These are phyloP conservation scores for Stratiolaelaps scimitus DNA, from an alignment of 1,140 invertebrate genomes.

Conservation along the genomic window DNA sequence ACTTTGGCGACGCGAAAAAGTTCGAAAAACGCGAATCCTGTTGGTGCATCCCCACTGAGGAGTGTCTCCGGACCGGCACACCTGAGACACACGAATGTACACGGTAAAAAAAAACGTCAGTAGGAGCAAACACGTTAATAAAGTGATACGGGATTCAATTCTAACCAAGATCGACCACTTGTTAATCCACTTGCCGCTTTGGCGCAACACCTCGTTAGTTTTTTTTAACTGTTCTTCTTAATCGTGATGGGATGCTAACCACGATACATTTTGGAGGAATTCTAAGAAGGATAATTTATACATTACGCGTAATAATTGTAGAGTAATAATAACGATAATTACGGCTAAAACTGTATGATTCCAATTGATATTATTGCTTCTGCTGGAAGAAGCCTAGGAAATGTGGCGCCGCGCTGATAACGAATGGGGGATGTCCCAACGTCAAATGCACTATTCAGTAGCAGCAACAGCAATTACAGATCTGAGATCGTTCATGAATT, in stretches of 20 bases:
- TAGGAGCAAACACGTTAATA: background rate
- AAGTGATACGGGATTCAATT: background rate
- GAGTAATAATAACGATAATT: no score
- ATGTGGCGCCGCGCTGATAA: no score
- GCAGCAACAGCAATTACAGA: background rate
- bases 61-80: constrained; percentile 21
- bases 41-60: constrained; percentile 28
- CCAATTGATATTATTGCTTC: no score
- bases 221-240: no score
- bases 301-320: no score
- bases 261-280: no score
- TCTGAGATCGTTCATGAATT: background rate
- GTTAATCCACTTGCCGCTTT: no score
- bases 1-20: constrained; percentile 28
- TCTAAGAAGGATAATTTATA: no score
- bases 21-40: constrained; percentile 29
- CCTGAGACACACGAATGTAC: background rate
- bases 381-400: no score
- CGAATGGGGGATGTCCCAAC: background rate
- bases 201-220: no score
- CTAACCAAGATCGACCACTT: background rate
- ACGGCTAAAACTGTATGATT: no score
- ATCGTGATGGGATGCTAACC: no score
- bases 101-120: background rate
- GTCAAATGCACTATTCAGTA: background rate